Evolutionary conservation across 2,888 invertebrate genomes (phyloP), one percentile per base, ranked within the genome.

Genomic region (Tetramorium bicarinatum): DNA sequence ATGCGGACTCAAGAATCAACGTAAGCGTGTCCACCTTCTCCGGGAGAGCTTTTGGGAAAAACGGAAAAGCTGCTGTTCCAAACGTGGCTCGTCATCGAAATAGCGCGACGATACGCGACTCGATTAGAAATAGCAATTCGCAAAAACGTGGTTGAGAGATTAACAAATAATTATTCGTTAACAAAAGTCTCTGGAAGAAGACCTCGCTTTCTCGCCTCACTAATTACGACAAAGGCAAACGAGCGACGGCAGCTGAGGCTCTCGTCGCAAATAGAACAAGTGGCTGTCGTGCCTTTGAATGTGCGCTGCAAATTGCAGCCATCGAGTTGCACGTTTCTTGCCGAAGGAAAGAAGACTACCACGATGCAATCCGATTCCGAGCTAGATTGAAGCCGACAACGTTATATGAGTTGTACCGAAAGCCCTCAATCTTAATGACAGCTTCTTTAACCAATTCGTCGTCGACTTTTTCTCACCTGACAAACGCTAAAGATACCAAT

Each of bases 221-320:
- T 87, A 87, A 87, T 87, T 87, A 82, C 64, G 52, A 83, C 80
- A 87, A 85, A 82, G 83, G 67, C 66, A 54, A 69, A 75, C 41
- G 52, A 75, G 67, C 25, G 41, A 47, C 76, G 64, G 67, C 13
- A 34, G 77, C 38, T 34, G 71, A 71, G 69, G 13, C 25, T 76
- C 47, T 44, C 75, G 71, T 77, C 29, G 38, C 69, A 85, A 87
- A 87, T 82, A 75, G 76, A 83, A 59, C 56, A 82, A 71, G 66
- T 83, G 75, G 79, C 69, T 61, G 56, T 29, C 54, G 76, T 15
- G 76, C 77, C 81, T 85, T 75, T 85, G 81, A 84, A 84, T 34
- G 62, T 25, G 13, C 72, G n/a, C 59, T 69, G 81, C 61, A 76
- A 76, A 76, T 76, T 76, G 62, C 64, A 76, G 52, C 49, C 64